These are phyloP conservation scores for Oreochromis spilurus DNA, from an alignment of 2,113 vertebrate species.

Conservation along the genomic window DNA sequence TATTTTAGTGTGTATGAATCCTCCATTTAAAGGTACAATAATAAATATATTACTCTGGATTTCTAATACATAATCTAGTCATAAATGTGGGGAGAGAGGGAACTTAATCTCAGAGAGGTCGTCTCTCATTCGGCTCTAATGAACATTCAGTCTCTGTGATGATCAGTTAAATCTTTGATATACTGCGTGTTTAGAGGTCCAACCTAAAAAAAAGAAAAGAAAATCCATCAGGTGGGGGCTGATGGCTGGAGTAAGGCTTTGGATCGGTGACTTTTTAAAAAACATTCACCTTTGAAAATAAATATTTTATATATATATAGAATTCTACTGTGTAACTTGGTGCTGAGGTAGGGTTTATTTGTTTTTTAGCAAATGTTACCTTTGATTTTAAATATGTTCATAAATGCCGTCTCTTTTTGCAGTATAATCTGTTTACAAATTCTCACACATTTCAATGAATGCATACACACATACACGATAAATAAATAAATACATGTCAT, in stretches of 20 bases:
- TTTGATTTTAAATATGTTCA: constrained; percentile 64
- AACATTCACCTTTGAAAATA: constrained; percentile 79
- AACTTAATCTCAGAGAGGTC: constrained; percentile 53
- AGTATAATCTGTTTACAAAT: constrained; percentile 50
- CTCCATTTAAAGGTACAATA: constrained; percentile 24
- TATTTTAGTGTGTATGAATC: constrained; percentile 10
- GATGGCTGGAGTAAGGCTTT: constrained; percentile 79
- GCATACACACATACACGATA: constrained; percentile 49
- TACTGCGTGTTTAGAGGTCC: constrained; percentile 64
- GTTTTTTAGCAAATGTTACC: constrained; percentile 60
- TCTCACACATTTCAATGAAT: constrained; percentile 37
- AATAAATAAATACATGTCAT: constrained; percentile 75
- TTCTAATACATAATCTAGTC: constrained; percentile 43
- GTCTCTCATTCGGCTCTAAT: constrained; percentile 32
- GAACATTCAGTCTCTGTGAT: constrained; percentile 57
- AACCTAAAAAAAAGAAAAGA: constrained; percentile 43
- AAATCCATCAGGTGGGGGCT: constrained; percentile 53
- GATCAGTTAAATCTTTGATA: constrained; percentile 54
- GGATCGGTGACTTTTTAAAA: constrained; percentile 63
- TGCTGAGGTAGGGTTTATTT: constrained; percentile 89
- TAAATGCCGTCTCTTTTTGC: constrained; percentile 65
- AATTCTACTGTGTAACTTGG: constrained; percentile 65
- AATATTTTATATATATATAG: constrained; percentile 68
- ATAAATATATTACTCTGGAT: constrained; percentile 64
- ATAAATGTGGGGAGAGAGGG: constrained; percentile 14